These are phyloP conservation scores for Lymantria monacha DNA, from an alignment of 2,888 invertebrate species.

Conservation along the genomic window DNA sequence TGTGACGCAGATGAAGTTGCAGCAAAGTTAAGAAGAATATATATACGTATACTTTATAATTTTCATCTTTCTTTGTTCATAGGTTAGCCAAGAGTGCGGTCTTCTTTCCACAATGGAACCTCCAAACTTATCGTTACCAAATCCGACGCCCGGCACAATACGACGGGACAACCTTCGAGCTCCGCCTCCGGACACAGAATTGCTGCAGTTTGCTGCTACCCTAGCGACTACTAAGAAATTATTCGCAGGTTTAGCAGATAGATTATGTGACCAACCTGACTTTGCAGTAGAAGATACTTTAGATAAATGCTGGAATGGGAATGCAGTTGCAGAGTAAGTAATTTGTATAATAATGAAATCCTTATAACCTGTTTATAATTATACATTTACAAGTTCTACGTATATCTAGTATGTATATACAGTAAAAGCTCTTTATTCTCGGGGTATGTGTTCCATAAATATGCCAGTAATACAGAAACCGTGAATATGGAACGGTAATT, in stretches of 20 bases:
- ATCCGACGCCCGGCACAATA: constrained; percentile 46
- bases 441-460: too few relatives aligned
- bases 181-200: constrained; percentile 84
- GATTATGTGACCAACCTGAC: constrained; percentile 88
- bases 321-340: constrained; percentile 89
- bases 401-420: too few relatives aligned
- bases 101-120: constrained; percentile 59
- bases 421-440: too few relatives aligned
- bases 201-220: constrained; percentile 84
- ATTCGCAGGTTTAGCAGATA: constrained; percentile 91
- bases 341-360: neutral
- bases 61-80: constrained; percentile 4
- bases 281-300: constrained; percentile 84
- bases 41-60: neutral
- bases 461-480: too few relatives aligned
- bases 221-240: constrained; percentile 89
- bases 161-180: constrained; percentile 76
- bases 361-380: too few relatives aligned
- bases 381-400: too few relatives aligned
- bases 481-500: too few relatives aligned
- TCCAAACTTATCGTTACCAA: constrained; percentile 38
- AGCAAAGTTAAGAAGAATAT: too few relatives aligned
- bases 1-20: neutral
- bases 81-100: constrained; percentile 74
- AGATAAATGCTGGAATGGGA: constrained; percentile 92